These are phyloP conservation scores for Catalaphyllia jardinei DNA, from an alignment of 64 coral and sea anemone species.

Conservation along the genomic window DNA sequence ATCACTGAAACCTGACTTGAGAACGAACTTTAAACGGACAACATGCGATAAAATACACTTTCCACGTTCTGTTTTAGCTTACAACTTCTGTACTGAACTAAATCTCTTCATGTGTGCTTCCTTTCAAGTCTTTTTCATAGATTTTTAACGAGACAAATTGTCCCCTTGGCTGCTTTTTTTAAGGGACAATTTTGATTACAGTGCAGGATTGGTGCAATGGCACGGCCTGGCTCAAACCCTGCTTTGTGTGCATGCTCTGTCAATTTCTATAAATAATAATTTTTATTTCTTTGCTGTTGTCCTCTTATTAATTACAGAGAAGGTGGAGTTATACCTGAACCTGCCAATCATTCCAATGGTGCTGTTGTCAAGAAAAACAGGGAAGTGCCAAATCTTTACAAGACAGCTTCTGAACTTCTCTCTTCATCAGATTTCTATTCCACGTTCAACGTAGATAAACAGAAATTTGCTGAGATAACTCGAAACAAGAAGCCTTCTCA, in stretches of 20 bases:
- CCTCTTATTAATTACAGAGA: not conserved
- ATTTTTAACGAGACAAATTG: no score
- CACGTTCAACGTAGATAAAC: conserved; percentile 81
- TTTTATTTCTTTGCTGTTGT: not conserved
- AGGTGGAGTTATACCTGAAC: not conserved
- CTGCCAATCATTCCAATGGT: not conserved
- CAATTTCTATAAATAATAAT: not conserved
- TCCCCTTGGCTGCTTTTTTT: no score
- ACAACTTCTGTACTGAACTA: no score
- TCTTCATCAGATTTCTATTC: conserved; percentile 71
- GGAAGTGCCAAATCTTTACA: conserved; percentile 77
- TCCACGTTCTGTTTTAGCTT: no score
- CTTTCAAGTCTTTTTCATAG: no score
- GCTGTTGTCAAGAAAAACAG: not conserved
- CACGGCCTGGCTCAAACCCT: no score
- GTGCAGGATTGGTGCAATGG: no score
- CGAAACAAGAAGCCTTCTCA: conserved; percentile 42
- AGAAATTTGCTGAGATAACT: conserved; percentile 59
- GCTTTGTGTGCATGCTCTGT: not conserved
- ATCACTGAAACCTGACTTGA: no score
- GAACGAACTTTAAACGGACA: no score
- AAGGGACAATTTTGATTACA: no score
- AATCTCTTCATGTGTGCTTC: no score
- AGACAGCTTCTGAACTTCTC: conserved; percentile 64
- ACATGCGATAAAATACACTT: no score